Evolutionary conservation across 2,113 vertebrate genomes (phyloP), one percentile per base, ranked within the genome.

Genomic region (Progne subis): DNA sequence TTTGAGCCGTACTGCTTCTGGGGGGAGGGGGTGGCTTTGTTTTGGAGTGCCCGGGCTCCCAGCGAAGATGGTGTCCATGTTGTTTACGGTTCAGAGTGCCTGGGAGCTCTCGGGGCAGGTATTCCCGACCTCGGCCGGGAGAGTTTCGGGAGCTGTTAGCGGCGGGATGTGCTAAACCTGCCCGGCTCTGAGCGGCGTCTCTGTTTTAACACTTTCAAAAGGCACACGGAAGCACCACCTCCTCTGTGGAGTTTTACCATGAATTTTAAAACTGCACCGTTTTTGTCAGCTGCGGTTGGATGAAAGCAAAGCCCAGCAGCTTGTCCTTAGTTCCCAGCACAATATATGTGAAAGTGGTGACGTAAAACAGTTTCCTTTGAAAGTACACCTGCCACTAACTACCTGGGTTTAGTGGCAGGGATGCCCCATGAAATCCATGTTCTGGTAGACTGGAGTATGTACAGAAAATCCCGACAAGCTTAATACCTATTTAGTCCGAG

Each of bases 41-140:
- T 68, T 43, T 2, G 8, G 7, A 25, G 65, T 9, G 67, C 43
- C 70, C 11, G 39, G 32, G 11, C 60, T 88, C 34, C 69, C 9
- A 0, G 56, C 12, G 80, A 95, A 90, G 64, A 55, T 67, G 95
- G 91, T 86, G 72, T 71, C 87, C 82, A 20, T 90, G 72, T 83
- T 95, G 91, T 95, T 93, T 55, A 49, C 37, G 64, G 75, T 16
- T 71, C 60, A 0, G 7, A 41, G 57, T 4, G 72, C 37, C 44
- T 0, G 17, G 70, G 57, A 76, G 65, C 59, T 90, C 80, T 26
- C 20, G 16, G 70, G 78, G 13, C 34, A 32, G 75, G 49, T 43
- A 18, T 72, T 86, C 49, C 68, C 59, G 3, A 5, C 34, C 49
- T 55, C 29, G 50, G 41, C 55, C 72, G 37, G 37, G 50, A 49